Percentiles rank a stretch among this genome's conserved stretches.
These are phyloP conservation scores for Gymnothorax reevesii DNA, from an alignment of 2,797 vertebrate genomes.

Conservation along the genomic window DNA sequence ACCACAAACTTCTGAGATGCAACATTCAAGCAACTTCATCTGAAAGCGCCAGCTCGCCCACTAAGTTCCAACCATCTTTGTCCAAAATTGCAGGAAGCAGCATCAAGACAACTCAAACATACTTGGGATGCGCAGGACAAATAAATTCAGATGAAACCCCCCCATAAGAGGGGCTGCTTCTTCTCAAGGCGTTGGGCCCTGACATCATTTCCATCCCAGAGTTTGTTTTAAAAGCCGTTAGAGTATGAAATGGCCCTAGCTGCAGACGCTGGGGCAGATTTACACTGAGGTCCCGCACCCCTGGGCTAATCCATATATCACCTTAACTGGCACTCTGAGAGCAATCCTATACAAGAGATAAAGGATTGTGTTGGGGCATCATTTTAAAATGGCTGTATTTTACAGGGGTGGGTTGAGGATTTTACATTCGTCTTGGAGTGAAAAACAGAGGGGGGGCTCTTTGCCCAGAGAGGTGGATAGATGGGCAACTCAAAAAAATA, in stretches of 20 bases:
- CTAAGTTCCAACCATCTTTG: too few species aligned
- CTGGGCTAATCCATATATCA: slow-evolving; percentile 75
- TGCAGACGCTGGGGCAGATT: slow-evolving; percentile 75
- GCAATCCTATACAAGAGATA: slow-evolving; percentile 77
- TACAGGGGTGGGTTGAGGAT: too few species aligned
- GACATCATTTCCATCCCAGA: slow-evolving; percentile 81
- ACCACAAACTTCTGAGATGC: not conserved
- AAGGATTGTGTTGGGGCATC: slow-evolving; percentile 60
- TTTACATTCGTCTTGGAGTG: too few species aligned
- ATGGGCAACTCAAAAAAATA: slow-evolving; percentile 29
- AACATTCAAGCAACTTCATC: not conserved
- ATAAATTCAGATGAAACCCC: too few species aligned
- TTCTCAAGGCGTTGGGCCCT: slow-evolving; percentile 75
- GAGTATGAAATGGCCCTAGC: slow-evolving; percentile 90
- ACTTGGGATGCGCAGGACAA: too few species aligned
- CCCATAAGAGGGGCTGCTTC: slow-evolving; percentile 67
- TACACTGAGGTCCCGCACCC: slow-evolving; percentile 65
- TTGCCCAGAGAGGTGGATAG: slow-evolving; percentile 42
- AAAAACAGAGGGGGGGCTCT: too few species aligned
- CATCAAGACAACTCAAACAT: too few species aligned
- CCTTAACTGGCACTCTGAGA: slow-evolving; percentile 76
- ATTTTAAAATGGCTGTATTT: slow-evolving; percentile 18
- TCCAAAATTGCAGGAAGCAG: too few species aligned
- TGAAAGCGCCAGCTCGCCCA: too few species aligned
- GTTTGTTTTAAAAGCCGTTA: slow-evolving; percentile 90